Conservation (phyloP, 2,797 vertebrate species). For the Alectoris magna region DNA sequence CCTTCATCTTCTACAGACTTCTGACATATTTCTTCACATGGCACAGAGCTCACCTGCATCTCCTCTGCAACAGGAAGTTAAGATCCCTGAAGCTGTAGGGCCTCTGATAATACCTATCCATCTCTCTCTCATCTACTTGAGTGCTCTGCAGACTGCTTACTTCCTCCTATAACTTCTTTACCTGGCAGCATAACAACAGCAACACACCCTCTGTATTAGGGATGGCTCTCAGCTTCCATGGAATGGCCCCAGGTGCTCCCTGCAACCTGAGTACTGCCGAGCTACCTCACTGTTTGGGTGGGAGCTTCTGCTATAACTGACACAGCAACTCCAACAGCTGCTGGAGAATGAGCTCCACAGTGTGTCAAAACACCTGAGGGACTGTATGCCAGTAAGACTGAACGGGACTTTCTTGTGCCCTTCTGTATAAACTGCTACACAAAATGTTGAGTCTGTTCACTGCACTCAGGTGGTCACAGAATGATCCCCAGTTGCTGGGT, state of each 20-base stretch:
- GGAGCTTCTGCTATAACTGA: not conserved
- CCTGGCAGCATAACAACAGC: not conserved
- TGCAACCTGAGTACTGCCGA: not conserved
- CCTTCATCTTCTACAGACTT: not conserved
- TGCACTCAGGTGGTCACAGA: not conserved
- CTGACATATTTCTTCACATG: not conserved
- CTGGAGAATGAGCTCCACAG: not conserved
- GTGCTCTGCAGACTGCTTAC: not conserved
- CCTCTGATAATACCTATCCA: not conserved
- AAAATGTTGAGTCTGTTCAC: not conserved
- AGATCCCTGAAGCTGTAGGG: not conserved
- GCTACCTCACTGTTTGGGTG: not conserved
- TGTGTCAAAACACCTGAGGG: not conserved
- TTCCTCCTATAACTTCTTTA: not conserved
- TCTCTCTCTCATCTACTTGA: not conserved
- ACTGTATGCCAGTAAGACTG: not conserved
- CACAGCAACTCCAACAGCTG: not conserved
- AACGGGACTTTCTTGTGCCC: not conserved
- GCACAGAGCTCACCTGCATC: not conserved
- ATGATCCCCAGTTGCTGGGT: not conserved
- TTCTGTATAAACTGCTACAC: not conserved
- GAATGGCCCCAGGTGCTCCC: not conserved
- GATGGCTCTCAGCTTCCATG: not conserved
- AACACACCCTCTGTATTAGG: not conserved
- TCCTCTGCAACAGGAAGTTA: not conserved